Evolutionary conservation across 2,113 vertebrate genomes (phyloP).

Genomic region (Hippocampus barbouri): DNA sequence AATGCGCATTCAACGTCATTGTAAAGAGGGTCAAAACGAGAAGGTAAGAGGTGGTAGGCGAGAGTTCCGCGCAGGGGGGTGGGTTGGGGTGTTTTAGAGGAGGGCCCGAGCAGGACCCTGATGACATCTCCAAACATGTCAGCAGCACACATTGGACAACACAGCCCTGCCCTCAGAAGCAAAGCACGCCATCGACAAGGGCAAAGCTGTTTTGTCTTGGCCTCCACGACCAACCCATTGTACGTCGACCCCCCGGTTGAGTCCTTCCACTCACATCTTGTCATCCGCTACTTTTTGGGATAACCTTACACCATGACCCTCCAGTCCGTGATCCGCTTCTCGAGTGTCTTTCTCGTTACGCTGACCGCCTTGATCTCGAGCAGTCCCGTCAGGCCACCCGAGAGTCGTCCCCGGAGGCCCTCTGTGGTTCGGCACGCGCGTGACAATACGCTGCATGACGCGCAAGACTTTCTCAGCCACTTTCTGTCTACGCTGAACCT

Average conservation of each 20-base stretch:
- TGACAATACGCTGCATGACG: slow-evolving; percentile 77
- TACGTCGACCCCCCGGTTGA: slow-evolving; percentile 17
- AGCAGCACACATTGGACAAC: slow-evolving; percentile 70
- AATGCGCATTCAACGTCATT: neutral
- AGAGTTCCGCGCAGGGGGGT: slow-evolving; percentile 36
- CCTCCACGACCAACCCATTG: slow-evolving; percentile 41
- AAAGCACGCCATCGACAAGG: slow-evolving; percentile 71
- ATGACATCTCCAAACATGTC: slow-evolving; percentile 75
- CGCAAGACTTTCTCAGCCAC: slow-evolving; percentile 81
- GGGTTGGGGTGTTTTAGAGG: slow-evolving; percentile 47
- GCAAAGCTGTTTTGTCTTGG: slow-evolving; percentile 61
- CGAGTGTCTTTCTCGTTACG: slow-evolving; percentile 48
- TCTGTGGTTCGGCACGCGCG: slow-evolving; percentile 68
- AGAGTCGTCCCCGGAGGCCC: slow-evolving; percentile 55
- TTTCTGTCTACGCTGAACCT: slow-evolving; percentile 87
- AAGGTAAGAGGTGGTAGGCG: slow-evolving; percentile 20
- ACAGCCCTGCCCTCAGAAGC: slow-evolving; percentile 69
- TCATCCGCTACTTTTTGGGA: slow-evolving; percentile 45
- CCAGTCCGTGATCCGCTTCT: slow-evolving; percentile 30
- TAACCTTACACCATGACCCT: slow-evolving; percentile 54
- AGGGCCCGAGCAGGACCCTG: slow-evolving; percentile 53
- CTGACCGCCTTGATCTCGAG: slow-evolving; percentile 58
- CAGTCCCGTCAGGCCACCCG: slow-evolving; percentile 79
- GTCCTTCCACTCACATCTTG: slow-evolving; percentile 33
- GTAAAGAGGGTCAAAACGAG: neutral